Evolutionary conservation across 1,140 invertebrate genomes (phyloP).

Genomic region (Brachionus manjavacas): DNA sequence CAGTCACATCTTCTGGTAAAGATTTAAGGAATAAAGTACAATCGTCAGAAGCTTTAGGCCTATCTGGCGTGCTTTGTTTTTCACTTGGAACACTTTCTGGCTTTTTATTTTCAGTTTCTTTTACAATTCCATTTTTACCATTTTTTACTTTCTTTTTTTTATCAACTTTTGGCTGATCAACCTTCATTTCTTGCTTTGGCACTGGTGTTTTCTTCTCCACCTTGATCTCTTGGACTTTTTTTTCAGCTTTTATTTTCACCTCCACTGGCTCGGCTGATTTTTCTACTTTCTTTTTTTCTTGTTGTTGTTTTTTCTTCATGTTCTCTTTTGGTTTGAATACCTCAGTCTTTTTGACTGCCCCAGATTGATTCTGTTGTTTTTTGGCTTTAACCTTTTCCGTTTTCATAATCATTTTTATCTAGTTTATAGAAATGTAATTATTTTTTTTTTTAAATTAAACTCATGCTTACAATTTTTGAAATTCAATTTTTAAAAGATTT

Average conservation of each 20-base stretch:
- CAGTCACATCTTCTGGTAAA: slow-evolving; percentile 73
- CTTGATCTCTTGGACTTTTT: background rate
- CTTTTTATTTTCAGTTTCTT: slow-evolving; percentile 10
- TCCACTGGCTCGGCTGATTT: background rate
- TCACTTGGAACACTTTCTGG: slow-evolving; percentile 39
- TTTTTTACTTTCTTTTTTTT: slow-evolving; percentile 43
- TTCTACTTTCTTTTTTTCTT: background rate
- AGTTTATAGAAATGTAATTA: background rate
- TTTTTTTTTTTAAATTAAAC: background rate
- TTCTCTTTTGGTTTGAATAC: background rate
- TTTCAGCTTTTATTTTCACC: background rate
- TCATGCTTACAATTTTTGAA: background rate
- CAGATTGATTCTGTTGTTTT: background rate
- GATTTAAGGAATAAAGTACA: slow-evolving; percentile 75
- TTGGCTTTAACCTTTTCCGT: background rate
- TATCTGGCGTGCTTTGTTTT: slow-evolving; percentile 38
- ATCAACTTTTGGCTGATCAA: background rate
- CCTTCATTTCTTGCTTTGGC: slow-evolving; percentile 11
- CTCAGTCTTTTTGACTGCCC: background rate
- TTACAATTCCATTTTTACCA: background rate
- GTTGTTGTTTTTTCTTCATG: background rate
- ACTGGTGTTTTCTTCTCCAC: background rate
- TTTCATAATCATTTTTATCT: slow-evolving; percentile 11
- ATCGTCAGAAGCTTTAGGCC: background rate
- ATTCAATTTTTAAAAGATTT: background rate